These are phyloP conservation scores for Onychomys arenicola DNA, from an alignment of 2,797 vertebrate genomes.

Conservation along the genomic window DNA sequence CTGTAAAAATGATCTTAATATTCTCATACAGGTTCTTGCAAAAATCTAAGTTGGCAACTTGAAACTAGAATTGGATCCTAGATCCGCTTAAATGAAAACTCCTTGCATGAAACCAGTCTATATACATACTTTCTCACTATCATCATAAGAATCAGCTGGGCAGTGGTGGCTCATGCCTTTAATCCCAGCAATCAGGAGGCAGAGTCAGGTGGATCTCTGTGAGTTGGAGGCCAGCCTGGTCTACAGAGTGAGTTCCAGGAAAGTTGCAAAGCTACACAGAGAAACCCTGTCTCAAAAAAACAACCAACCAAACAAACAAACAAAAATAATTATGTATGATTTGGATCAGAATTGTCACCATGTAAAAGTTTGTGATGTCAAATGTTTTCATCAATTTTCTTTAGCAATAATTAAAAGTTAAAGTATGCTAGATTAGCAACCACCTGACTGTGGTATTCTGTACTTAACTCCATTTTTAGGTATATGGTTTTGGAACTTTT, in stretches of 20 bases:
- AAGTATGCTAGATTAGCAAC: background rate
- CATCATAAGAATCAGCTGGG: background rate
- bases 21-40: background rate
- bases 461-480: background rate
- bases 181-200: too few relatives aligned
- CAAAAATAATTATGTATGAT: background rate
- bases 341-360: background rate
- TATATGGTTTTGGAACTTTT: background rate
- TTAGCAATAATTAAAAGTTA: background rate
- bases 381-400: background rate
- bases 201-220: too few relatives aligned
- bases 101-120: background rate
- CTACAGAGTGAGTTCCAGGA: too few relatives aligned
- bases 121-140: background rate
- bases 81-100: background rate
- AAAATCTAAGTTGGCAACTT: background rate
- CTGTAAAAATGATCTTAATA: background rate
- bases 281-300: too few relatives aligned
- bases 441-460: background rate
- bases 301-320: too few relatives aligned
- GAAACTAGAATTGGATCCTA: background rate
- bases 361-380: background rate
- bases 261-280: too few relatives aligned
- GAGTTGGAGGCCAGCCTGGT: too few relatives aligned
- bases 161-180: too few relatives aligned